phyloP scores from a whole-genome alignment of 2,113 vertebrate genomes.

The Emydocephalus ijimae region DNA sequence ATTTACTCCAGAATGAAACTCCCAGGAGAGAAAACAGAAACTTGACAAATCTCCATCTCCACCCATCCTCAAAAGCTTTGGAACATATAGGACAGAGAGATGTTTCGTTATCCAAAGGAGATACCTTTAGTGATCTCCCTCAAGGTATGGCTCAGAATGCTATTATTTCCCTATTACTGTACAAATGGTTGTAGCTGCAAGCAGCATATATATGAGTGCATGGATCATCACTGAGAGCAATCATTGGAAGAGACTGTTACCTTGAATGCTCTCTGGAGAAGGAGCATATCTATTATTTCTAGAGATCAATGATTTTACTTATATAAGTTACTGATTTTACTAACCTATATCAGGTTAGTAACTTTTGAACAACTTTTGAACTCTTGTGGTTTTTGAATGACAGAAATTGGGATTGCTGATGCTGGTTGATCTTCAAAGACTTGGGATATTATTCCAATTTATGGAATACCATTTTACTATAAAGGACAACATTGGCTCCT shows the following conservation, averaged over 20 bases:
- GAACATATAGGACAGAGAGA: neutral
- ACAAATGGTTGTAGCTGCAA: too few relatives aligned
- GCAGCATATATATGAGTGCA: neutral
- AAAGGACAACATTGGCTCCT: neutral
- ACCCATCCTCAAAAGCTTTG: neutral
- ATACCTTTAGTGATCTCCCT: neutral
- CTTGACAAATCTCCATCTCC: neutral
- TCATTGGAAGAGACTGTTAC: neutral
- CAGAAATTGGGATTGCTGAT: neutral
- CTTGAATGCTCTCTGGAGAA: neutral
- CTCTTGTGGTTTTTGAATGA: neutral
- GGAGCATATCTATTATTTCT: neutral
- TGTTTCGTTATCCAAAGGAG: neutral
- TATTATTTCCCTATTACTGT: too few relatives aligned
- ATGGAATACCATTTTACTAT: neutral
- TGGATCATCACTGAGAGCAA: neutral
- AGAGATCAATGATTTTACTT: neutral
- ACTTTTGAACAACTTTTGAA: too few relatives aligned
- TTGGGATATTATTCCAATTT: neutral
- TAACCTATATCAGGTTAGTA: neutral
- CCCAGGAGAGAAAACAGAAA: neutral
- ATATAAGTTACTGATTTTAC: neutral
- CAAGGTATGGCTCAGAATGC: neutral
- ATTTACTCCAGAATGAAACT: constrained; percentile 29
- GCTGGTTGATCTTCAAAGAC: neutral